A percentile compares a stretch with the other conserved stretches of the same genome.
Conservation (phyloP, 2,113 vertebrate species). For the Mustela nigripes region DNA sequence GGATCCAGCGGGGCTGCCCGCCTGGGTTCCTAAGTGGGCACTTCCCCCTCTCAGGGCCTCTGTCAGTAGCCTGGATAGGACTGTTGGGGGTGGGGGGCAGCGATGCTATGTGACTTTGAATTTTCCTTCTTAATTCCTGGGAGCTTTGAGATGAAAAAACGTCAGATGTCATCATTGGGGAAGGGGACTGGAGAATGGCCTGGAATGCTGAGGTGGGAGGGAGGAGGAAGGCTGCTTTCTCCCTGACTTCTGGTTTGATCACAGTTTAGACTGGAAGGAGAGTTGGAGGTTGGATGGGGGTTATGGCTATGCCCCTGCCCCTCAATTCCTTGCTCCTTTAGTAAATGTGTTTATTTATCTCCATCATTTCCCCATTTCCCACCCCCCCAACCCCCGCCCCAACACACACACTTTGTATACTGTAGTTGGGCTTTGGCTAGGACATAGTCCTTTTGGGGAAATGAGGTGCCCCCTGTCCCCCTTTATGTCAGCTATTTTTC, state of each 20-base stretch:
- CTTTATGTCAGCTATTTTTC: constrained; percentile 51
- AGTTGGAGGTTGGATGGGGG: constrained; percentile 59
- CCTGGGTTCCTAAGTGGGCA: constrained; percentile 59
- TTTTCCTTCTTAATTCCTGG: constrained; percentile 80
- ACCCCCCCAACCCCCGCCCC: neutral
- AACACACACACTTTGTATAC: neutral
- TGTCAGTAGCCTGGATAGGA: constrained; percentile 67
- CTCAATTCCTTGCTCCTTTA: neutral
- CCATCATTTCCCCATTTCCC: neutral
- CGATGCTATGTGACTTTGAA: constrained; percentile 76
- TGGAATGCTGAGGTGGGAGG: constrained; percentile 53
- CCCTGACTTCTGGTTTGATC: constrained; percentile 38
- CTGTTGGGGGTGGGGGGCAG: constrained; percentile 35
- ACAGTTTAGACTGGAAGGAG: constrained; percentile 65
- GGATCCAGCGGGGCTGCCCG: neutral
- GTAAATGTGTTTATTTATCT: constrained; percentile 57
- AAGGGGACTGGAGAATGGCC: constrained; percentile 71
- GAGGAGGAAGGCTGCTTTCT: neutral
- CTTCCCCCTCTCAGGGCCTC: constrained; percentile 69
- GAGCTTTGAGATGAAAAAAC: constrained; percentile 74
- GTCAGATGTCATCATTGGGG: constrained; percentile 79
- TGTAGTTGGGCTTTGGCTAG: constrained; percentile 20
- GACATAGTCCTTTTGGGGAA: constrained; percentile 5
- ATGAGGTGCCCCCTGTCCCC: neutral
- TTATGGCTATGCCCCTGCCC: neutral